phyloP scores from a whole-genome alignment of 2,113 vertebrate genomes.

The Poicephalus gulielmi region DNA sequence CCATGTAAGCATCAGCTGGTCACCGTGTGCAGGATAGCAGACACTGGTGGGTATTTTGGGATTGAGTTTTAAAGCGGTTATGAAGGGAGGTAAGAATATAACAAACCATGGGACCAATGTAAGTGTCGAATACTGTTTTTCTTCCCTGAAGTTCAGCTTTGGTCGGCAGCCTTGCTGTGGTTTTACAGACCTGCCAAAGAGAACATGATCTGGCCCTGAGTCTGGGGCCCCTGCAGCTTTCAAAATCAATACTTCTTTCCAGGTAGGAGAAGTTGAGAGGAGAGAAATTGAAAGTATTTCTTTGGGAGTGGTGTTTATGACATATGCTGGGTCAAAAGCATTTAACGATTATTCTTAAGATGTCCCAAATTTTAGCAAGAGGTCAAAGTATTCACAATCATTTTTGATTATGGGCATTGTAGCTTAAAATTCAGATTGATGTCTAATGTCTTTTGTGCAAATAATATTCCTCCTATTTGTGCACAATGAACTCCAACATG shows the following conservation, averaged over 20 bases:
- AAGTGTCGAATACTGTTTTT: background rate
- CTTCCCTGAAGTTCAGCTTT: background rate
- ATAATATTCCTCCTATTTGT: background rate
- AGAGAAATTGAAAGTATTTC: background rate
- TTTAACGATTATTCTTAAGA: background rate
- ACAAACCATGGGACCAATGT: background rate
- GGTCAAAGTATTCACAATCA: background rate
- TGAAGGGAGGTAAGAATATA: background rate
- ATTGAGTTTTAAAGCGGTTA: background rate
- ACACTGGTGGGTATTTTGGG: background rate
- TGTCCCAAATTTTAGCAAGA: background rate
- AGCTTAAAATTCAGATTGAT: background rate
- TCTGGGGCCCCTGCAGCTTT: background rate
- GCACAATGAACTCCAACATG: background rate
- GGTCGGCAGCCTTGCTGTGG: background rate
- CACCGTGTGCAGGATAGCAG: background rate
- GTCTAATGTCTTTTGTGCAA: background rate
- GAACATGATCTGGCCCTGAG: background rate
- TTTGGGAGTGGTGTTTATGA: background rate
- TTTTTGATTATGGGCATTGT: background rate
- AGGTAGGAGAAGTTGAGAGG: background rate
- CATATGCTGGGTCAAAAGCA: background rate
- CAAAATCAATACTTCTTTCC: background rate
- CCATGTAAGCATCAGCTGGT: background rate
- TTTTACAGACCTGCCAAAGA: background rate